phyloP scores from a whole-genome alignment of 2,113 vertebrate species.

The Cyprinodon variegatus region DNA sequence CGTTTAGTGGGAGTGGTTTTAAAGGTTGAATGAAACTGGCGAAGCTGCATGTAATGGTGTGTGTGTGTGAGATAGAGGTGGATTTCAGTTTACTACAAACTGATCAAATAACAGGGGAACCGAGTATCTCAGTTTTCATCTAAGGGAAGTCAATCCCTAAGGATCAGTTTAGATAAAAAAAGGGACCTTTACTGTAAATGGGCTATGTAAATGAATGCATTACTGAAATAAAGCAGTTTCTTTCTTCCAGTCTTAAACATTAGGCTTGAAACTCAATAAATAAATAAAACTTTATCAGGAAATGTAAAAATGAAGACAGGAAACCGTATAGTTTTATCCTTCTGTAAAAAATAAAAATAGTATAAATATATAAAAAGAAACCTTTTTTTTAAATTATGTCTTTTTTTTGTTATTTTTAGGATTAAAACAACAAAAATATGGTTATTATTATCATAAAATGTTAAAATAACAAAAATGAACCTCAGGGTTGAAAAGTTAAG shows the following conservation, averaged over 20 bases:
- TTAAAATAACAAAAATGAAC: too few relatives aligned
- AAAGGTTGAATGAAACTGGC: constrained; percentile 47
- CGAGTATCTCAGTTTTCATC: constrained; percentile 68
- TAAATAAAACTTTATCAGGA: background rate
- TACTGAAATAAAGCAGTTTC: background rate
- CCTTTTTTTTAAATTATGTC: background rate
- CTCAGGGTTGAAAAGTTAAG: background rate
- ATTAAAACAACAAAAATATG: too few relatives aligned
- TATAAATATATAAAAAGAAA: background rate
- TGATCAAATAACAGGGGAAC: constrained; percentile 75
- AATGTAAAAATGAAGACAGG: background rate
- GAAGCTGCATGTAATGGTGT: constrained; percentile 2
- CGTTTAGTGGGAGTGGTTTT: constrained; percentile 63
- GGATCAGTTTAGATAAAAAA: constrained; percentile 41
- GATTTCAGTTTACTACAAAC: constrained; percentile 61
- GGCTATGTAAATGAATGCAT: background rate
- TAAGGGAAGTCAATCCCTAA: constrained; percentile 58
- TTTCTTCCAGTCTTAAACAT: background rate
- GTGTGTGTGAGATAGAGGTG: background rate
- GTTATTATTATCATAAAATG: too few relatives aligned
- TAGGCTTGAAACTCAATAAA: background rate
- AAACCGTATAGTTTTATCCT: background rate
- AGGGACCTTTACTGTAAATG: constrained; percentile 30
- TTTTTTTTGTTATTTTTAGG: background rate
- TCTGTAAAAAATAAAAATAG: background rate